Conservation (phyloP, 2,888 invertebrate genomes). For the Drosophila subquinaria region DNA sequence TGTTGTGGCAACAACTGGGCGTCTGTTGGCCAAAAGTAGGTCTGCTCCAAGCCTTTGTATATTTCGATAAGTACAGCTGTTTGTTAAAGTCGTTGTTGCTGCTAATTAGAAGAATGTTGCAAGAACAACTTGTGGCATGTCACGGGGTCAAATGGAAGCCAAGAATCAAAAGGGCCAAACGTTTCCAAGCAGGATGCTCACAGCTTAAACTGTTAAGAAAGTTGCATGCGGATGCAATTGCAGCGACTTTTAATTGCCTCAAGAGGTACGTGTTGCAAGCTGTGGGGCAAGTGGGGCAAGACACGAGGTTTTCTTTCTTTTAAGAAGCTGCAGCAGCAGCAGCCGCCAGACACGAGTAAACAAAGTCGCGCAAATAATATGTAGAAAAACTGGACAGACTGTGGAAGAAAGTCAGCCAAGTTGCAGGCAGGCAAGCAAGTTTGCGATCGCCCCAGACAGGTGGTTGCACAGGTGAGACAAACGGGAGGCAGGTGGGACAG, state of each 20-base stretch:
- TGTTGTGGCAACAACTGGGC: slow-evolving; percentile 39
- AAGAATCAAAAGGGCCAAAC: slow-evolving; percentile 1
- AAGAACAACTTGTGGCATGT: slow-evolving; percentile 26
- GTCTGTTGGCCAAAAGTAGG: slow-evolving; percentile 57
- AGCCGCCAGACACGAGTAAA: slow-evolving; percentile 49
- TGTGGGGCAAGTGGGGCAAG: neutral
- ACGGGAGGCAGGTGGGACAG: neutral
- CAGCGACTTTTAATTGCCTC: slow-evolving; percentile 65
- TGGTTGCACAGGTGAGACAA: slow-evolving; percentile 24
- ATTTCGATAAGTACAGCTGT: slow-evolving; percentile 13
- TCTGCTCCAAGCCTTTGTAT: slow-evolving; percentile 49
- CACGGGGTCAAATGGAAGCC: slow-evolving; percentile 27
- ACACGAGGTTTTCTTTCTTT: slow-evolving; percentile 32
- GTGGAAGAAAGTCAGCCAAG: slow-evolving; percentile 71
- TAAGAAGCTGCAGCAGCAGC: slow-evolving; percentile 41
- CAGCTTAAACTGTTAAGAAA: slow-evolving; percentile 58
- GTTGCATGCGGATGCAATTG: slow-evolving; percentile 71
- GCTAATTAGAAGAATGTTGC: slow-evolving; percentile 57
- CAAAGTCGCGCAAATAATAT: slow-evolving; percentile 69
- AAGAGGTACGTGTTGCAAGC: slow-evolving; percentile 23
- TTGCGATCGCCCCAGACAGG: slow-evolving; percentile 53
- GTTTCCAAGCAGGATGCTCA: slow-evolving; percentile 56
- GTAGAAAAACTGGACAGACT: slow-evolving; percentile 76
- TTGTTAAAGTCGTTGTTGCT: slow-evolving; percentile 13
- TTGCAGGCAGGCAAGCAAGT: slow-evolving; percentile 55